phyloP scores from a whole-genome alignment of 2,888 invertebrate genomes.

The Polyommatus iphigenia region DNA sequence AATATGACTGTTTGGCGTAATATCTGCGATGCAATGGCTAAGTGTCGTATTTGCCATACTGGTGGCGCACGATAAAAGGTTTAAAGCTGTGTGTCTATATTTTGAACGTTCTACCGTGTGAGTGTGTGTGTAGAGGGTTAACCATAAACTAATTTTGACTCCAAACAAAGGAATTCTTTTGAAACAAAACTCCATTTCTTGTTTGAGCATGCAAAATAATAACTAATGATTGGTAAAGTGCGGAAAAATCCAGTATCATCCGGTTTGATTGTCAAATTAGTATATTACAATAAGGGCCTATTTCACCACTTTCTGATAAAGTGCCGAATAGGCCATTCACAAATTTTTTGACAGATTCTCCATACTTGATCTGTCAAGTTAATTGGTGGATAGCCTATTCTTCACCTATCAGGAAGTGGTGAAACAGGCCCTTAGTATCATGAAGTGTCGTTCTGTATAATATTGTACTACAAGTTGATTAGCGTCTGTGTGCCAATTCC shows the following conservation, averaged over 20 bases:
- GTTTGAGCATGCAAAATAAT: neutral
- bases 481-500: too few species aligned
- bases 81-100: constrained; percentile 56
- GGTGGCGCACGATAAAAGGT: constrained; percentile 62
- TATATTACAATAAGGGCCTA: too few species aligned
- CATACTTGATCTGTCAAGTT: too few species aligned
- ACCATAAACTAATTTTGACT: neutral
- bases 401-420: too few species aligned
- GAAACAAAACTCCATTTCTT: neutral
- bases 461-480: too few species aligned
- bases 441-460: too few species aligned
- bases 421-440: too few species aligned
- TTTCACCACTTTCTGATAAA: too few species aligned
- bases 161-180: neutral
- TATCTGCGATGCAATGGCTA: constrained; percentile 46
- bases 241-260: neutral
- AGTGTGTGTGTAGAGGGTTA: neutral
- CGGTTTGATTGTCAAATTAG: neutral
- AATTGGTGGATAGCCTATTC: too few species aligned
- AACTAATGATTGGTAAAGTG: too few species aligned
- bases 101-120: constrained; percentile 47
- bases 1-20: constrained; percentile 41
- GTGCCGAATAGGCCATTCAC: too few species aligned
- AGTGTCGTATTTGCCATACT: constrained; percentile 54
- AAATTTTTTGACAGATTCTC: too few species aligned